Base-by-base conservation (phyloP, 1,140 invertebrate species). In the Pseudomyrmex concolor region DNA sequence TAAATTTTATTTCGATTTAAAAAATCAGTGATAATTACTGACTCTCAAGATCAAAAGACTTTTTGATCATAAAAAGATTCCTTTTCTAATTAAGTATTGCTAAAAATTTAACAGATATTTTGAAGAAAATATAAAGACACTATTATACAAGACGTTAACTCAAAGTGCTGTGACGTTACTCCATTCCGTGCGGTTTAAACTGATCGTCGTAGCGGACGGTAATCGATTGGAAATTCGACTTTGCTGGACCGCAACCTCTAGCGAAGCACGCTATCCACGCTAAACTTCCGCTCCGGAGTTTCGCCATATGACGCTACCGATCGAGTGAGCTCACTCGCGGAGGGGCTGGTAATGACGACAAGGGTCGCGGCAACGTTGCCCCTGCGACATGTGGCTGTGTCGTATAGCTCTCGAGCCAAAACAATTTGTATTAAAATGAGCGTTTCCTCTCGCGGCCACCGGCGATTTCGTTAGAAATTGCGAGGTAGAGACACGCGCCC, bases 341-440 rank as follows among this genome's bases (percentile, higher is more conserved):
- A 88, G 73, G 87, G 87, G 70, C 59, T 88, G 87, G 87, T 89
- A 88, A 90, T 83, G 89, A 90, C 57, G 77, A 64, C 84, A 76
- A 81, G 86, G 89, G 80, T 85, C 71, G 59, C 78, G 59, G 50
- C 80, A 55, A 78, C 81, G 88, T 81, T 68, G 63, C 64, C 60
- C 57, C 68, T 82, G 84, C 90, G 89, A 91, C 91, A 91, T 87
- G 87, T 90, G 91, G 90, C 71, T 64, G 17, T 80, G 43, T 88
- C 84, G 54, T 85, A 87, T 84, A 89, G 55, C 62, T 67, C 62
- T 67, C 51, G 45, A 73, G 19, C 62, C 66, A 78, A 66, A 86
- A 91, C 90, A 89, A 92, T 92, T 91, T 92, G 87, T 92, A 92
- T 92, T 90, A 88, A 92, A 92, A 92, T 90, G 87, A 91, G 86